Evolutionary conservation across 1,140 invertebrate species (phyloP).

Genomic region (Phymorhynchus buccinoides): DNA sequence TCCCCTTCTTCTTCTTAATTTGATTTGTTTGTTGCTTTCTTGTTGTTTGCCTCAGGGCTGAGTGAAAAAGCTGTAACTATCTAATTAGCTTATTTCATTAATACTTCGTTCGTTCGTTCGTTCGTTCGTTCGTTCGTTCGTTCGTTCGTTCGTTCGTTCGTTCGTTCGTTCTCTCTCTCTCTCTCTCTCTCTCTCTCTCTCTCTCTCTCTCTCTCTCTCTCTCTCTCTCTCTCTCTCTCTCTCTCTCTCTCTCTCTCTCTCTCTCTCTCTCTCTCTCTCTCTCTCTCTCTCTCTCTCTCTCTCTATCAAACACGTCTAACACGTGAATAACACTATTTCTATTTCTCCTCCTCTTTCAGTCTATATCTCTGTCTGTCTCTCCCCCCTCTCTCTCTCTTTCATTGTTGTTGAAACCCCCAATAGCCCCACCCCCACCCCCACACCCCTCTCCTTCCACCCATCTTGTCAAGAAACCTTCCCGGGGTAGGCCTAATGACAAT

Average conservation of each 20-base stretch:
- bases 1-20: background rate
- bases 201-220: conserved; percentile 1
- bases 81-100: background rate
- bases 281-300: background rate
- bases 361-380: too few species aligned
- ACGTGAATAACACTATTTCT: too few species aligned
- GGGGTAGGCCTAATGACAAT: too few species aligned
- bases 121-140: background rate
- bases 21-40: too few species aligned
- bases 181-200: conserved; percentile 33
- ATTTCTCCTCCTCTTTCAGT: too few species aligned
- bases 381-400: too few species aligned
- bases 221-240: background rate
- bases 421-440: too few species aligned
- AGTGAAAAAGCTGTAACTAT: too few species aligned
- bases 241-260: background rate
- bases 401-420: too few species aligned
- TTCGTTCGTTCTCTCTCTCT: conserved; percentile 18
- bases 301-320: background rate
- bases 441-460: too few species aligned
- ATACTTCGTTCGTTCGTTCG: background rate
- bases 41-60: too few species aligned
- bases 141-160: background rate
- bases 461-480: too few species aligned
- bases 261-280: background rate